phyloP scores from a whole-genome alignment of 2,888 invertebrate genomes.

The Chesias legatella region DNA sequence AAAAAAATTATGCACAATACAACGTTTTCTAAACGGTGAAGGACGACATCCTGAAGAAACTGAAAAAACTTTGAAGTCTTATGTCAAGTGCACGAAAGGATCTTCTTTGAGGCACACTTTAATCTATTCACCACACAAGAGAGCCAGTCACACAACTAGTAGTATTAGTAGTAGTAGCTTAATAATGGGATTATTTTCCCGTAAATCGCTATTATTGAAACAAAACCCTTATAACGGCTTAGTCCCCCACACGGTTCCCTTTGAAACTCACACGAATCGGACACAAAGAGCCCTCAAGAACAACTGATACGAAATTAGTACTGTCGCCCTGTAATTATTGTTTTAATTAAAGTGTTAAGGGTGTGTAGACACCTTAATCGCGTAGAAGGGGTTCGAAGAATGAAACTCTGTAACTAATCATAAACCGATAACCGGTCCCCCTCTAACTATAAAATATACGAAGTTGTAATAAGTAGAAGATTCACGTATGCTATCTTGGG shows the following conservation, averaged over 20 bases:
- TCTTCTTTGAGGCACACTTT: too few relatives aligned
- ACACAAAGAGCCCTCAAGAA: conserved; percentile 58
- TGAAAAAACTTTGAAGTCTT: too few relatives aligned
- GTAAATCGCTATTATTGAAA: background rate
- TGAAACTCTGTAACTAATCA: conserved; percentile 15
- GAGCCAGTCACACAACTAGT: too few relatives aligned
- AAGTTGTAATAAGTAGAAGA: too few relatives aligned
- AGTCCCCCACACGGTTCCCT: conserved; percentile 42
- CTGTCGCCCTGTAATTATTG: conserved; percentile 38
- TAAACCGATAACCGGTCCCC: conserved; percentile 4
- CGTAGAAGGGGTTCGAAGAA: conserved; percentile 11
- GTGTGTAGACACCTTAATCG: conserved; percentile 23
- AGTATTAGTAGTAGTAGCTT: too few relatives aligned
- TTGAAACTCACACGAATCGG: conserved; percentile 53
- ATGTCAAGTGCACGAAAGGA: too few relatives aligned
- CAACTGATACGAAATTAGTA: conserved; percentile 60
- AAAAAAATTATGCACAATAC: too few relatives aligned
- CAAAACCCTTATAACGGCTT: conserved; percentile 20
- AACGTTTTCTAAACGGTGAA: too few relatives aligned
- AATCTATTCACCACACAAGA: too few relatives aligned
- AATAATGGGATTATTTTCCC: too few relatives aligned
- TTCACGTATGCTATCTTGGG: too few relatives aligned
- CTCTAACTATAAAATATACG: background rate
- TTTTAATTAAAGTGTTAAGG: conserved; percentile 32
- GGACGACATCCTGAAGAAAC: too few relatives aligned